phyloP scores from a whole-genome alignment of 53 echinoderm and acorn worm genomes.

The Actinopyga echinites region DNA sequence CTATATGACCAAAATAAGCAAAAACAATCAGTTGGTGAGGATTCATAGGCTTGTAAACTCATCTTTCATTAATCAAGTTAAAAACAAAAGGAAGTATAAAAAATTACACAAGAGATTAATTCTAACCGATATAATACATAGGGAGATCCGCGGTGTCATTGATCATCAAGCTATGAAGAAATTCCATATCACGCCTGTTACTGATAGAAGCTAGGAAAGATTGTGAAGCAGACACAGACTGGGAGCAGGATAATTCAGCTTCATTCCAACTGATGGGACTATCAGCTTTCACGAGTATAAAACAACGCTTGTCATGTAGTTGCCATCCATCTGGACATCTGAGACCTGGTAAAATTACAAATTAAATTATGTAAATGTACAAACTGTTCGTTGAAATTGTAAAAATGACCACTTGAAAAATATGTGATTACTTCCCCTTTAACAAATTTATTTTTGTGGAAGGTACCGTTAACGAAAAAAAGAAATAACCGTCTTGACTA shows the following conservation, averaged over 20 bases:
- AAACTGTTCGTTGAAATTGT: not conserved
- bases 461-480: too few relatives aligned
- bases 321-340: slow-evolving; percentile 3
- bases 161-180: not conserved
- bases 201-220: not conserved
- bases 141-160: not conserved
- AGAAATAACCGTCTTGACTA: too few relatives aligned
- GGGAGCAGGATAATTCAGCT: not conserved
- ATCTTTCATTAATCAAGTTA: too few relatives aligned
- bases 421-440: too few relatives aligned
- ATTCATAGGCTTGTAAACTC: too few relatives aligned
- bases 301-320: not conserved
- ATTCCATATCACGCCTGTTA: slow-evolving; percentile 3
- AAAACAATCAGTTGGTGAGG: too few relatives aligned
- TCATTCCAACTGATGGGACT: not conserved
- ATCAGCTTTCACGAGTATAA: not conserved
- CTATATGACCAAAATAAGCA: too few relatives aligned
- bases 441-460: too few relatives aligned
- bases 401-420: too few relatives aligned
- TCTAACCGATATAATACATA: slow-evolving; percentile 21
- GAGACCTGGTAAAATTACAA: not conserved
- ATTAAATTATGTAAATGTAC: not conserved
- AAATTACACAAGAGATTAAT: too few relatives aligned
- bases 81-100: too few relatives aligned
- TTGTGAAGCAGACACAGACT: too few relatives aligned